phyloP scores from a whole-genome alignment of 2,888 invertebrate genomes.

The Scaptomyza flava region DNA sequence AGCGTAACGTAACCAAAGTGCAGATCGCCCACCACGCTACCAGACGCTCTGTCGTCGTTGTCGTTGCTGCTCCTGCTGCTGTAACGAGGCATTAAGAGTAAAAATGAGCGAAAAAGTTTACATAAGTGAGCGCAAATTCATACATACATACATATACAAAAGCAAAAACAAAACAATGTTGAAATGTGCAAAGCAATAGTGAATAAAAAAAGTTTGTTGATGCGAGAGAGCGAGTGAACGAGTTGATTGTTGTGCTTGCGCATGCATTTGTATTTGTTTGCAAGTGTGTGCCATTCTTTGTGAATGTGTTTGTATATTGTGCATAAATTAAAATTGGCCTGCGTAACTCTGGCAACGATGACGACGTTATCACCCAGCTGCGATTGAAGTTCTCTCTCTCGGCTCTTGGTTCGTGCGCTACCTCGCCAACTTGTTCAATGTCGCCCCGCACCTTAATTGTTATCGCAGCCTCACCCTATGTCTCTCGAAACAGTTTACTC shows the following conservation, averaged over 20 bases:
- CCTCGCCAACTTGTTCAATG: slow-evolving; percentile 63
- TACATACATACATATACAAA: slow-evolving; percentile 10
- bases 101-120: slow-evolving; percentile 61
- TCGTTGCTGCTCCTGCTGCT: slow-evolving; percentile 45
- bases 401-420: slow-evolving; percentile 36
- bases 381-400: slow-evolving; percentile 47
- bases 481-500: slow-evolving; percentile 35
- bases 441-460: slow-evolving; percentile 63
- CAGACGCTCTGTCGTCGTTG: slow-evolving; percentile 34
- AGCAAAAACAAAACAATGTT: slow-evolving; percentile 46
- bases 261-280: slow-evolving; percentile 16
- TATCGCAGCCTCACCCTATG: slow-evolving; percentile 20
- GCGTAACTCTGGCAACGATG: slow-evolving; percentile 60
- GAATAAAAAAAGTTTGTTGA: slow-evolving; percentile 42
- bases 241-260: slow-evolving; percentile 53
- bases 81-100: slow-evolving; percentile 61
- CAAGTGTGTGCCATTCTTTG: slow-evolving; percentile 25
- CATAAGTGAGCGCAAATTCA: slow-evolving; percentile 60
- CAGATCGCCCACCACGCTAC: slow-evolving; percentile 63
- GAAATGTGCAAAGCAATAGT: slow-evolving; percentile 48
- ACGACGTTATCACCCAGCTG: slow-evolving; percentile 63
- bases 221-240: slow-evolving; percentile 42
- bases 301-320: slow-evolving; percentile 39
- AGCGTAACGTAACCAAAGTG: slow-evolving; percentile 58
- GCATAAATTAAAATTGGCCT: slow-evolving; percentile 77